Base-by-base conservation (phyloP, 2,888 invertebrate species). In the Ectropis crepuscularia region DNA sequence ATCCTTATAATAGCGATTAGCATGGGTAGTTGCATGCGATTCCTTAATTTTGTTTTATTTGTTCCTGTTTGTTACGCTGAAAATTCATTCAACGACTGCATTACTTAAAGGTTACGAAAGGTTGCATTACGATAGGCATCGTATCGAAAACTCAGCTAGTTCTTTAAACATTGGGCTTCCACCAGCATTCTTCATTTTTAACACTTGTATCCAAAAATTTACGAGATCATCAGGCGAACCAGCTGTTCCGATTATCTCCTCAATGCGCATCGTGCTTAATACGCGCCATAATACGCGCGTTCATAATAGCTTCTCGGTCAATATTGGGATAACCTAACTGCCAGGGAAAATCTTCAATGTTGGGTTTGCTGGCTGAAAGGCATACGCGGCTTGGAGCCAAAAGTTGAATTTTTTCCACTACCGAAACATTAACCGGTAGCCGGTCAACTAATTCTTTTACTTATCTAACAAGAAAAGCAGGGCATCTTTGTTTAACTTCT, bases 401-500 rank as follows among this genome's bases (percentile, higher is more conserved):
- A 57, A 62, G 16, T 49, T 59, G 39, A 62, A 36, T 67, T 64
- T 64, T 66, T 69, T 68, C 61, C 63, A 68, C 65, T 61, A 63
- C 65, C 43, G 65, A 65, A 60, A 65, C 65, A 63, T 65, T 68
- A 41, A 63, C 12, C 63, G 65, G 63, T 58, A 68, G 43, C 45
- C 63, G 57, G 50, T 67, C 61, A 57, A 66, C 60, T 65, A 67
- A 69, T 65, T 67, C 61, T 48, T 61, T 67, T 11, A 70, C 67
- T 70, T 67, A 70, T 63, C 65, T 61, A 43, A 70, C 65, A 51
- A 63, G 67, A 47, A 70, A 70, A 42, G 28, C 43, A 11, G 55
- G 50, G 64, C 68, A 70, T 64, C 68, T 64, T 55, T 64, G 68
- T 66, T 70, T 68, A 49, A 70, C 63, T 66, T 70, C 64, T 54